These are phyloP conservation scores for Phyllotreta striolata DNA, from an alignment of 2,888 invertebrate species.

Conservation along the genomic window DNA sequence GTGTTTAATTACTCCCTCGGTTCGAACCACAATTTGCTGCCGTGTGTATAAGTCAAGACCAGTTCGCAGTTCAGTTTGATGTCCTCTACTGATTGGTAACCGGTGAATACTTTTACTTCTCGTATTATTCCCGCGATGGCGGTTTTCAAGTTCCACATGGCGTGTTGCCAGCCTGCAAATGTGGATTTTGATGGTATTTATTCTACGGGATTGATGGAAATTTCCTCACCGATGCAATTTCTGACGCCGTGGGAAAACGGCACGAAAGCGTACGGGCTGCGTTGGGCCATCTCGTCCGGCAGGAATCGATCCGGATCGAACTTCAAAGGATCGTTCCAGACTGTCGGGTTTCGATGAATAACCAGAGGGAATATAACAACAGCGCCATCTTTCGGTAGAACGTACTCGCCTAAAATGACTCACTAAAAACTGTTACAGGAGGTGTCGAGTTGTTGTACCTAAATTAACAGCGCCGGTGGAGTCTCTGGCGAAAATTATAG, in stretches of 20 bases:
- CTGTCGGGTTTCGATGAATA: neutral
- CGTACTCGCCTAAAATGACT: neutral
- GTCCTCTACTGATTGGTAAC: too few species aligned
- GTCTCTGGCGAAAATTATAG: slow-evolving; percentile 63
- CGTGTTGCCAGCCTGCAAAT: too few species aligned
- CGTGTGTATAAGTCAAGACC: too few species aligned
- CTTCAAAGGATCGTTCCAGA: slow-evolving; percentile 65
- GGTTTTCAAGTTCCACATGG: too few species aligned
- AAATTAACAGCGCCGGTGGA: slow-evolving; percentile 62
- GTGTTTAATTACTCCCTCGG: too few species aligned
- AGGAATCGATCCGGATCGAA: slow-evolving; percentile 68
- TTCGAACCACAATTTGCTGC: too few species aligned
- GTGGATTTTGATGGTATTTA: too few species aligned
- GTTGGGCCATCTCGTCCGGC: slow-evolving; percentile 59
- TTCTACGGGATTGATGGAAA: neutral
- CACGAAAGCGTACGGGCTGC: neutral
- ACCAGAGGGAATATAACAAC: neutral
- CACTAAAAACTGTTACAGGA: neutral
- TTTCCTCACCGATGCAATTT: slow-evolving; percentile 13
- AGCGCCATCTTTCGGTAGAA: neutral
- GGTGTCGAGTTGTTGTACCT: slow-evolving; percentile 53
- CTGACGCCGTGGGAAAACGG: slow-evolving; percentile 3
- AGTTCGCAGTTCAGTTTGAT: too few species aligned
- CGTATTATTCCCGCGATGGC: too few species aligned
- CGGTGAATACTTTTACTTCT: too few species aligned